Conservation (phyloP, 1,140 invertebrate species). For the Ceratina calcarata region DNA sequence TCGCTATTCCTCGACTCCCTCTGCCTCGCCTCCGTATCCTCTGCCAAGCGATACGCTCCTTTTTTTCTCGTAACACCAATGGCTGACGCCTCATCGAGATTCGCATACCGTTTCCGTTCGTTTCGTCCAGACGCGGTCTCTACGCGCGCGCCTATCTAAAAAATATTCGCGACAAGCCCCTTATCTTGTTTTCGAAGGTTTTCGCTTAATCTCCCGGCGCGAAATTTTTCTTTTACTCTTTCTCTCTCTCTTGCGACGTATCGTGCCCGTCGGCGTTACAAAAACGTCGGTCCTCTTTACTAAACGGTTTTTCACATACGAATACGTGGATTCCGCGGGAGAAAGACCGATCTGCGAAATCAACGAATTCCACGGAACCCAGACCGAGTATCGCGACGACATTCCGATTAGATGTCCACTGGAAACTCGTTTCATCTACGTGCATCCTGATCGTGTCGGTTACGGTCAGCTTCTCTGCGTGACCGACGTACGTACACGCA, state of each 20-base stretch:
- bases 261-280: too few relatives aligned
- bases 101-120: slow-evolving; percentile 69
- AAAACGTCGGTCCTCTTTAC: too few relatives aligned
- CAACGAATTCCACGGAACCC: not conserved
- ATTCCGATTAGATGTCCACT: slow-evolving; percentile 49
- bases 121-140: slow-evolving; percentile 45
- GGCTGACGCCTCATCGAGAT: slow-evolving; percentile 48
- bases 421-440: slow-evolving; percentile 44
- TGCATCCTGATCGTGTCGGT: slow-evolving; percentile 23
- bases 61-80: slow-evolving; percentile 12
- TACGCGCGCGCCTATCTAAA: slow-evolving; percentile 21
- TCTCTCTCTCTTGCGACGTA: too few relatives aligned
- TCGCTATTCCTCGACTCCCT: not conserved
- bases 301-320: too few relatives aligned
- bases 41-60: not conserved
- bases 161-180: slow-evolving; percentile 1
- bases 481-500: slow-evolving; percentile 12
- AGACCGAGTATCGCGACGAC: slow-evolving; percentile 7
- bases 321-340: too few relatives aligned
- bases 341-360: not conserved
- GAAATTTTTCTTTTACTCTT: not conserved
- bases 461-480: slow-evolving; percentile 12
- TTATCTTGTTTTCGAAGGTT: slow-evolving; percentile 28
- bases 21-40: not conserved
- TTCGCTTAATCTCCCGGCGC: not conserved